These are phyloP conservation scores for Dryas iulia DNA, from an alignment of 1,140 invertebrate genomes.

Conservation along the genomic window DNA sequence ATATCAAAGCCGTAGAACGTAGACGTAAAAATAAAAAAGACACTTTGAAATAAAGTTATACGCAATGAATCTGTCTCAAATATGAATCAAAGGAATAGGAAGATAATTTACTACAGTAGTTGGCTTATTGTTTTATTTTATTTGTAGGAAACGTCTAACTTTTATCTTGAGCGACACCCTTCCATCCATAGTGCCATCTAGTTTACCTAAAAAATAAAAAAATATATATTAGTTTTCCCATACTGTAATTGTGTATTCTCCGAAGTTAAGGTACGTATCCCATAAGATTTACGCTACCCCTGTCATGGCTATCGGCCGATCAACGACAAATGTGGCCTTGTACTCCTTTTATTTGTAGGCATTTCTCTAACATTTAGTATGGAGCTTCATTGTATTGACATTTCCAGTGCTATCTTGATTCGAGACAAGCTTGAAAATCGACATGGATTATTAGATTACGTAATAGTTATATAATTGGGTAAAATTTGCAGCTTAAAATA, in stretches of 20 bases:
- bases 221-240: neutral
- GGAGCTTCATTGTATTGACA: neutral
- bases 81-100: too few relatives aligned
- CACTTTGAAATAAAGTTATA: too few relatives aligned
- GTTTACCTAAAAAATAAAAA: neutral
- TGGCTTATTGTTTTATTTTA: too few relatives aligned
- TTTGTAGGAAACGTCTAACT: too few relatives aligned
- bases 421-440: neutral
- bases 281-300: neutral
- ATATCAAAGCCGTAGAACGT: too few relatives aligned
- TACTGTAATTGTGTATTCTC: neutral
- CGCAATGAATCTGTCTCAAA: too few relatives aligned
- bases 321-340: conserved; percentile 1
- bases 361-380: neutral
- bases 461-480: neutral
- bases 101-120: too few relatives aligned
- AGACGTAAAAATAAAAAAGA: too few relatives aligned
- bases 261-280: neutral
- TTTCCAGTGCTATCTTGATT: neutral
- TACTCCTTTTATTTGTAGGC: neutral
- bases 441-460: neutral
- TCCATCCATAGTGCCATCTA: too few relatives aligned
- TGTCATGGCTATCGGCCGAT: neutral
- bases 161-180: too few relatives aligned
- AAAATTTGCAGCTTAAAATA: neutral